These are phyloP conservation scores for Eutolmus rufibarbis DNA, from an alignment of 2,888 invertebrate genomes.

Conservation along the genomic window DNA sequence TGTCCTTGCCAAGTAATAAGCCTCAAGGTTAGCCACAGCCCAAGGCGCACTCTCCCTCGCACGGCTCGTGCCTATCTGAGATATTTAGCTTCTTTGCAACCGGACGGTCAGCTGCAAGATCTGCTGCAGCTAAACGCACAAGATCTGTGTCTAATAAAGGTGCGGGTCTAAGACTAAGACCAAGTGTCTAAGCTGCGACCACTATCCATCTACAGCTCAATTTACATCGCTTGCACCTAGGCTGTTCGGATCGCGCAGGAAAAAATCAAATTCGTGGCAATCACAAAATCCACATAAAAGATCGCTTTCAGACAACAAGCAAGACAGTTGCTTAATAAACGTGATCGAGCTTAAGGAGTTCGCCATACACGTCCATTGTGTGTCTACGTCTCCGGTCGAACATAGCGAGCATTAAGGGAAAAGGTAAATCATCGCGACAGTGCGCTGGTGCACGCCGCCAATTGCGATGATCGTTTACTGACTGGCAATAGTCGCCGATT, in stretches of 20 bases:
- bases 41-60: background rate
- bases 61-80: background rate
- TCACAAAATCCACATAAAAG: constrained; percentile 61
- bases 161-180: background rate
- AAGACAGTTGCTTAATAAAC: constrained; percentile 59
- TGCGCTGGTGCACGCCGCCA: background rate
- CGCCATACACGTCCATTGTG: constrained; percentile 6
- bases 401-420: constrained; percentile 11
- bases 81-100: background rate
- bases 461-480: background rate
- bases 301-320: constrained; percentile 57
- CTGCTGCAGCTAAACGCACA: background rate
- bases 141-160: constrained; percentile 17
- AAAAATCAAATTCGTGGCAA: constrained; percentile 53
- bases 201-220: background rate
- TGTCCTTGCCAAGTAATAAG: constrained; percentile 2
- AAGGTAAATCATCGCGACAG: constrained; percentile 16
- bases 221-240: constrained; percentile 36
- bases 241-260: constrained; percentile 45
- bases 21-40: constrained; percentile 26
- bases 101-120: background rate
- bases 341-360: constrained; percentile 51
- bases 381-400: background rate
- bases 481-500: background rate
- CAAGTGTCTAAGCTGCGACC: background rate